Percentiles rank a stretch among this genome's conserved stretches.
phyloP scores from a whole-genome alignment of 2,888 invertebrate species.

The Conomelus anceps region DNA sequence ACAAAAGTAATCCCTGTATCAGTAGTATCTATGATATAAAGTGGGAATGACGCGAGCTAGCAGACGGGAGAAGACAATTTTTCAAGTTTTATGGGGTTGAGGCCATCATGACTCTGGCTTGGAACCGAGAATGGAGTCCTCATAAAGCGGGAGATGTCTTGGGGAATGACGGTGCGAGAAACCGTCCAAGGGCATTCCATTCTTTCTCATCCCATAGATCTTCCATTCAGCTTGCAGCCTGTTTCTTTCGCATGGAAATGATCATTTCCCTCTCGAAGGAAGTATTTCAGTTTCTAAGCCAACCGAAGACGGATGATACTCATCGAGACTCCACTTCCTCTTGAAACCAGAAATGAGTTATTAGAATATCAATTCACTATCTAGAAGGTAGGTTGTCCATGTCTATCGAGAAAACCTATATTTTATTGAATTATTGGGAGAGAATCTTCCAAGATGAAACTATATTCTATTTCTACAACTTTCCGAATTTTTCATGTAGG shows the following conservation, averaged over 20 bases:
- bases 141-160: not conserved
- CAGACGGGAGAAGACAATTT: not conserved
- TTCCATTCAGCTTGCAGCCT: not conserved
- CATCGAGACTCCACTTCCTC: not conserved
- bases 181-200: not conserved
- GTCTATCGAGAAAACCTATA: not conserved
- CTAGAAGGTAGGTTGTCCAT: not conserved
- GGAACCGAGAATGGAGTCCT: not conserved
- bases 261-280: not conserved
- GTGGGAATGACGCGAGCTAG: not conserved
- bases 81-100: not conserved
- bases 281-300: not conserved
- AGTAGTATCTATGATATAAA: not conserved
- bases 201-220: not conserved
- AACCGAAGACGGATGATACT: not conserved
- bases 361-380: not conserved
- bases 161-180: not conserved
- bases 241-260: not conserved
- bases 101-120: not conserved
- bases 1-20: not conserved
- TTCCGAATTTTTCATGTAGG: too few species aligned
- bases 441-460: not conserved
- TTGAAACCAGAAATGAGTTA: not conserved
- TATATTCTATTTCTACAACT: not conserved
- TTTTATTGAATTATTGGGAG: not conserved